Percentiles rank a stretch among this genome's conserved stretches.
Conservation (phyloP, 2,888 invertebrate genomes). For the Rhaphigaster nebulosa region DNA sequence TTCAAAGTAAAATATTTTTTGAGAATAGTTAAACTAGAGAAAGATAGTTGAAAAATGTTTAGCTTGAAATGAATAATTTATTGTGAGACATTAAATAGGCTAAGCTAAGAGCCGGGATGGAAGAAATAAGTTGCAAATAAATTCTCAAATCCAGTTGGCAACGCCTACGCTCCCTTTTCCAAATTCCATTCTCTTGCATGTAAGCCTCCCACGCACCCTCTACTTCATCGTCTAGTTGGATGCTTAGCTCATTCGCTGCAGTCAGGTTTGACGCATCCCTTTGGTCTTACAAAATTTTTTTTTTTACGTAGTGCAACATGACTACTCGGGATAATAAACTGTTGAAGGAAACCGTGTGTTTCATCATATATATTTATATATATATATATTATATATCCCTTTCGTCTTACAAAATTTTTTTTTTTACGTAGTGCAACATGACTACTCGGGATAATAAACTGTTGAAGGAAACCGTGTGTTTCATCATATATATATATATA, state of each 20-base stretch:
- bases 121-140: not conserved
- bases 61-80: not conserved
- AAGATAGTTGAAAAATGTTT: not conserved
- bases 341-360: too few species aligned
- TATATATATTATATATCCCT: too few species aligned
- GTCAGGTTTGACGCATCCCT: not conserved
- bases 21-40: not conserved
- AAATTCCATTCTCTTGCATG: not conserved
- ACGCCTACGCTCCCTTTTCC: not conserved
- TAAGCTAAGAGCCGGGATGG: not conserved
- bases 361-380: too few species aligned
- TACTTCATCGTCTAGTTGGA: not conserved
- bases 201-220: not conserved
- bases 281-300: not conserved
- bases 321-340: too few species aligned
- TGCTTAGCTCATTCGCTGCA: not conserved
- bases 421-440: not conserved
- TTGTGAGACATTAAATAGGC: not conserved
- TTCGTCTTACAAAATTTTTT: not conserved
- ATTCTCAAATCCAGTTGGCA: conserved; percentile 13
- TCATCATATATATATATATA: too few species aligned
- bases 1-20: not conserved
- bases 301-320: not conserved
- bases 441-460: too few species aligned
- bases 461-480: too few species aligned